Evolutionary conservation across 2,113 vertebrate species (phyloP).

Genomic region (Ondatra zibethicus): DNA sequence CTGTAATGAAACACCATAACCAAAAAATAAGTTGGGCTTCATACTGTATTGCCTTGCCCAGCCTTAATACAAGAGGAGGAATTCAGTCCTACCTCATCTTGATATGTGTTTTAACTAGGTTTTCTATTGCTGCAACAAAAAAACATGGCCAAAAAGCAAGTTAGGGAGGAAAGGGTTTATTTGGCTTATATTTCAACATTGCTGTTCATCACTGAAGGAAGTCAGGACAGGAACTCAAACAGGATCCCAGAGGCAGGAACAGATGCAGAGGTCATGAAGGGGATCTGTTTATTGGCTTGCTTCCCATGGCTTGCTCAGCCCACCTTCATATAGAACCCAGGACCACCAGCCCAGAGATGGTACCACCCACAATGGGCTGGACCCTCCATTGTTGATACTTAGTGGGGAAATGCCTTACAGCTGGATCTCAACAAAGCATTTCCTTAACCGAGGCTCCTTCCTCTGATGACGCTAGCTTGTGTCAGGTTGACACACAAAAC

Average conservation of each 20-base stretch:
- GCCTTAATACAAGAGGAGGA: background rate
- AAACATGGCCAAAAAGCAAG: background rate
- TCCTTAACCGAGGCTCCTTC: background rate
- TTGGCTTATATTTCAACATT: background rate
- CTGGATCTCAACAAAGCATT: too few relatives aligned
- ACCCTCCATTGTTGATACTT: too few relatives aligned
- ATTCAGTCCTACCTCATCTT: background rate
- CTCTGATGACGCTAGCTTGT: background rate
- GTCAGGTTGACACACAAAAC: background rate
- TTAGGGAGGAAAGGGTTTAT: background rate
- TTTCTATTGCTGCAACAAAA: background rate
- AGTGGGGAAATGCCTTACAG: too few relatives aligned
- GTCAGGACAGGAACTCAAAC: background rate
- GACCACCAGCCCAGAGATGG: too few relatives aligned
- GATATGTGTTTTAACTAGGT: background rate
- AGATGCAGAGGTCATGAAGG: background rate
- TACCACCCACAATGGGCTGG: too few relatives aligned
- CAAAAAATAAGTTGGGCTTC: background rate
- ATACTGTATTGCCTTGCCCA: background rate
- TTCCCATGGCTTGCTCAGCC: too few relatives aligned
- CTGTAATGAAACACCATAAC: background rate
- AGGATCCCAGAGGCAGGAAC: background rate
- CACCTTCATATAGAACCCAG: too few relatives aligned
- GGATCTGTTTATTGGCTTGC: too few relatives aligned
- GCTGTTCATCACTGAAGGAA: background rate